Evolutionary conservation across 2,888 invertebrate genomes (phyloP), one percentile per base, ranked within the genome.

Genomic region (Ecliptopera silaceata): DNA sequence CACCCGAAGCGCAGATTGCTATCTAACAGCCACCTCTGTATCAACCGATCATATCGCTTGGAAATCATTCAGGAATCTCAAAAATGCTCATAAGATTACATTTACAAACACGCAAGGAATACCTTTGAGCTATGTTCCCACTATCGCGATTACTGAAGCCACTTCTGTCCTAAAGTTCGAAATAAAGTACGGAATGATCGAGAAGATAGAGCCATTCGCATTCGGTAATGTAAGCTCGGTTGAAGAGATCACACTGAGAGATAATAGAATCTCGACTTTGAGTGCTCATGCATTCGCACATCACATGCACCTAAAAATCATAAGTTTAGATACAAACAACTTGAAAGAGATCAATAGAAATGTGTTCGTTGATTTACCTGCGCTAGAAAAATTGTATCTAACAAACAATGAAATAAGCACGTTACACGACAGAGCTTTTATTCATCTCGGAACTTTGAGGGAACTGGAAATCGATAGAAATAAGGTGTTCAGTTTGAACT

Each of bases 341-440:
- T 93, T 97, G 65, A 88, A 92, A 0, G 95, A 95, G 78, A 93
- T 97, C 60, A 94, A 94, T 73, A 92, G 95, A 68, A 92, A 94
- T 65, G 95, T 95, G 1, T 96, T 97, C 74, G 89, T 94, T 6
- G 93, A 95, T 72, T 77, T 96, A 55, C 96, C 96, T 0, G 86
- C 91, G 4, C 80, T 96, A 59, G 93, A 94, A 62, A 93, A 94
- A 57, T 91, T 99, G 32, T 95, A 93, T 71, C 89, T 98, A 42
- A 97, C 97, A 66, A 94, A 94, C 69, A 99, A 99, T 82, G 94
- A 95, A 74, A 93, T 99, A 57, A 95, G 95, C 50, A 94, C 94
- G 5, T 92, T 97, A 54, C 98, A 98, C 63, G 97, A 97, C 58
- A 95, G 94, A 70, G 95, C 98, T n/a, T 97, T 96, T 69, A 84